These are phyloP conservation scores for Ophion obscuratus DNA, from an alignment of 2,888 invertebrate species.

Conservation along the genomic window DNA sequence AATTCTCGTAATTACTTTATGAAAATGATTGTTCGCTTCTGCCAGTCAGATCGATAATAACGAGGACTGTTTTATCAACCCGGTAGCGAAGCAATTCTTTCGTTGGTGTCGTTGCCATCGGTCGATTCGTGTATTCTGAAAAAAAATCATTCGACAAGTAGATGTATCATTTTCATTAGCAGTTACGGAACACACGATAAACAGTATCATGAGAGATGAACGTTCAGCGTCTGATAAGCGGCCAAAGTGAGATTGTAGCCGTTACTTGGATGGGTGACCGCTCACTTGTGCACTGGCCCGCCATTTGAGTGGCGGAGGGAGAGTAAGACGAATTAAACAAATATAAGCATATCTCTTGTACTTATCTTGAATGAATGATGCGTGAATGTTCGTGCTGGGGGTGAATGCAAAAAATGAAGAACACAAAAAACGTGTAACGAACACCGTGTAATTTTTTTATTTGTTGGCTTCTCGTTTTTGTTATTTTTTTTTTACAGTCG, in stretches of 20 bases:
- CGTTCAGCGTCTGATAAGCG: too few relatives aligned
- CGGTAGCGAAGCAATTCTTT: neutral
- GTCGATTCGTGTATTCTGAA: neutral
- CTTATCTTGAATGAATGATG: neutral
- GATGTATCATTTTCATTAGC: too few relatives aligned
- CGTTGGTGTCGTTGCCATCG: neutral
- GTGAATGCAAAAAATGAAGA: neutral
- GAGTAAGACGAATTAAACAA: neutral
- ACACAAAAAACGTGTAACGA: neutral
- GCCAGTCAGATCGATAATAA: neutral
- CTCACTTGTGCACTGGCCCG: too few relatives aligned
- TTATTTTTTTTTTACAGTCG: conserved; percentile 41
- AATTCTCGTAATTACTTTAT: neutral
- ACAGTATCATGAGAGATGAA: too few relatives aligned
- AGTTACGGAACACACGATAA: too few relatives aligned
- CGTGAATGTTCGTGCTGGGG: neutral
- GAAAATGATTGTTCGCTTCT: neutral
- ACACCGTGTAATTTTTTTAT: conserved; percentile 14
- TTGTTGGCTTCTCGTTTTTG: conserved; percentile 12
- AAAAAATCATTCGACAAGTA: neutral
- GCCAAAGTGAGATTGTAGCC: too few relatives aligned
- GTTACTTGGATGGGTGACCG: too few relatives aligned
- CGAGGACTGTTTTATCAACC: neutral
- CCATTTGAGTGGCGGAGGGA: too few relatives aligned
- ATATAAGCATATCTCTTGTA: neutral